Evolutionary conservation across 35 echinoderm and acorn worm genomes (phyloP), one percentile per base, ranked within the genome.

Genomic region (Patiria miniata): DNA sequence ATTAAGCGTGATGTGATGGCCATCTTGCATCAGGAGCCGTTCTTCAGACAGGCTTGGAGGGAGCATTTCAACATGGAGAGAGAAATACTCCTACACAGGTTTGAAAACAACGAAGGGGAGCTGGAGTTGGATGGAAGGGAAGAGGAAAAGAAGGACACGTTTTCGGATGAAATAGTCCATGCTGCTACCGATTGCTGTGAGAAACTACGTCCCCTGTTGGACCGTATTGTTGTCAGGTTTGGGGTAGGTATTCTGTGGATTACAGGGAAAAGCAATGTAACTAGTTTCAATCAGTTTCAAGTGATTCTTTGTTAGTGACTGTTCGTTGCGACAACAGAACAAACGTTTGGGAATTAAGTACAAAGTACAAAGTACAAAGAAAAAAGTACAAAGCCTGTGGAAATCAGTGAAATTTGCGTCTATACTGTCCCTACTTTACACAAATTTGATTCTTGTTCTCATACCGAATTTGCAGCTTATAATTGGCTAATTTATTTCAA

Each of bases 131-230:
- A 73, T 73, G 65, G 65, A 22, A 26, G 65, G 65, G 65, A 36
- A 34, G 65, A 73, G 34, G 14, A 14, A 14, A 14, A 26, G 34
- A 30, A 26, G 26, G 0, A 7, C 21, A 73, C 26, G 2, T 26
- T 30, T 22, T 73, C 30, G 26, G 9, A 5, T 32, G 65, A 73
- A 73, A 34, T 32, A 10, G 29, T 73, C 26, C 34, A 30, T 23
- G 65, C 30, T 30, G 65, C 65, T 34, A 10, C 34, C 18, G 65
- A 73, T 34, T 73, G 65, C 8, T 73, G 65, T 73, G 21, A 28
- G 65, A 73, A 73, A 73, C 34, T 73, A 73, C 65, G 65, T 23
- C 65, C 65, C 29, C 65, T 73, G 29, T 73, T 73, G 65, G 65
- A 73, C 26, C 21, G 34, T 34, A 73, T 73, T 34, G 34, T 73